Conservation (phyloP, 2,888 invertebrate species). For the Orthosia gracilis region DNA sequence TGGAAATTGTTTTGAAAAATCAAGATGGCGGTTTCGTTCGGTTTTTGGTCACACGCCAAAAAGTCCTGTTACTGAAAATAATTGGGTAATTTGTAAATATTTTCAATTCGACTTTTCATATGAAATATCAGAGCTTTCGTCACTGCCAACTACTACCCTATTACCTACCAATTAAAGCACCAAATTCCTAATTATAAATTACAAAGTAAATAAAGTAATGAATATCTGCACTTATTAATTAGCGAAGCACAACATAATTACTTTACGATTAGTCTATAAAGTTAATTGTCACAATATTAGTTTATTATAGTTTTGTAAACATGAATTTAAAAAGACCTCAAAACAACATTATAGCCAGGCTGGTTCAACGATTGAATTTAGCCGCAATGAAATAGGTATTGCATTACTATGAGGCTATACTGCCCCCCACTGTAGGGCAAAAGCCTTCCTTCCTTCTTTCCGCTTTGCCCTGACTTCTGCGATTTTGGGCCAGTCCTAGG, state of each 20-base stretch:
- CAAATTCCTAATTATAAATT: neutral
- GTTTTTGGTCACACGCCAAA: neutral
- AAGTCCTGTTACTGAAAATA: neutral
- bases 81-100: too few species aligned
- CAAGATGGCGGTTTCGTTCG: neutral
- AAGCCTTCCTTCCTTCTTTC: too few species aligned
- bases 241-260: constrained; percentile 21
- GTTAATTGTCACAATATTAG: constrained; percentile 26
- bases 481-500: too few species aligned
- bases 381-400: neutral
- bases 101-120: neutral
- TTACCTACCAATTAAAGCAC: neutral
- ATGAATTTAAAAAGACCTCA: constrained; percentile 3
- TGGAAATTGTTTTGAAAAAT: neutral
- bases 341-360: too few species aligned
- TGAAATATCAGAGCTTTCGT: neutral
- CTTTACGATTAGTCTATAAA: constrained; percentile 24
- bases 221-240: constrained; percentile 6
- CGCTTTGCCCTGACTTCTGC: too few species aligned
- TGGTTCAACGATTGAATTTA: neutral
- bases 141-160: neutral
- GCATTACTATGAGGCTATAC: neutral
- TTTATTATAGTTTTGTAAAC: constrained; percentile 16
- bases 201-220: neutral
- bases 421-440: too few species aligned